phyloP scores from a whole-genome alignment of 1,140 invertebrate species.

The Bombus difficillimus region DNA sequence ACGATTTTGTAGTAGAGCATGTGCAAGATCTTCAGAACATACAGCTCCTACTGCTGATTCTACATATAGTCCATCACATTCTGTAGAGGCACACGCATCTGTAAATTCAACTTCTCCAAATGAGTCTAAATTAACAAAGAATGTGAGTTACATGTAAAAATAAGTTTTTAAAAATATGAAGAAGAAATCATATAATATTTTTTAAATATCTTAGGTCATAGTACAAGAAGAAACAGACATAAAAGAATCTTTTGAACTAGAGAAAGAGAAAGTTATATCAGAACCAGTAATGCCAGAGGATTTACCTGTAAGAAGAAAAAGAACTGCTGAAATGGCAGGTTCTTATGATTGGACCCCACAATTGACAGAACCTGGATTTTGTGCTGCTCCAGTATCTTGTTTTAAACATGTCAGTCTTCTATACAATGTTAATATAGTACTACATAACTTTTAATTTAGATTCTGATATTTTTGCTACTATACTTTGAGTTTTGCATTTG shows the following conservation, averaged over 20 bases:
- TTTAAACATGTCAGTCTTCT: constrained; percentile 90
- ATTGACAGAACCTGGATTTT: constrained; percentile 89
- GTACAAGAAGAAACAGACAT: constrained; percentile 64
- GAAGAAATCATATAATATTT: not conserved
- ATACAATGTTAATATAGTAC: constrained; percentile 24
- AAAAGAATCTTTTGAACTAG: constrained; percentile 51
- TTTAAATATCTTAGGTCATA: constrained; percentile 40
- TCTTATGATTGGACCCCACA: constrained; percentile 93
- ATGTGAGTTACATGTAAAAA: constrained; percentile 63
- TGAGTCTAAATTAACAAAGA: constrained; percentile 62
- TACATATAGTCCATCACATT: constrained; percentile 79
- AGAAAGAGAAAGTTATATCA: constrained; percentile 71
- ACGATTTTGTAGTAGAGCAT: constrained; percentile 90
- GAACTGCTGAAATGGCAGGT: constrained; percentile 85
- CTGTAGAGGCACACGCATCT: constrained; percentile 62
- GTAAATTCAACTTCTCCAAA: constrained; percentile 63
- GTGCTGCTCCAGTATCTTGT: constrained; percentile 93
- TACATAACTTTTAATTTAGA: not conserved
- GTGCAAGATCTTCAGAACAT: constrained; percentile 84
- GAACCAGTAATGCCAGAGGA: constrained; percentile 79
- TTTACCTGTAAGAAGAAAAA: constrained; percentile 82
- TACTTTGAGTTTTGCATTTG: not conserved
- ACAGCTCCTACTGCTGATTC: constrained; percentile 77
- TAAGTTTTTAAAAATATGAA: not conserved
- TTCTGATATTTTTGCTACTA: not conserved